Percentiles rank a stretch among this genome's conserved stretches.
These are phyloP conservation scores for Tympanoctomys barrerae DNA, from an alignment of 2,797 vertebrate species.

Conservation along the genomic window DNA sequence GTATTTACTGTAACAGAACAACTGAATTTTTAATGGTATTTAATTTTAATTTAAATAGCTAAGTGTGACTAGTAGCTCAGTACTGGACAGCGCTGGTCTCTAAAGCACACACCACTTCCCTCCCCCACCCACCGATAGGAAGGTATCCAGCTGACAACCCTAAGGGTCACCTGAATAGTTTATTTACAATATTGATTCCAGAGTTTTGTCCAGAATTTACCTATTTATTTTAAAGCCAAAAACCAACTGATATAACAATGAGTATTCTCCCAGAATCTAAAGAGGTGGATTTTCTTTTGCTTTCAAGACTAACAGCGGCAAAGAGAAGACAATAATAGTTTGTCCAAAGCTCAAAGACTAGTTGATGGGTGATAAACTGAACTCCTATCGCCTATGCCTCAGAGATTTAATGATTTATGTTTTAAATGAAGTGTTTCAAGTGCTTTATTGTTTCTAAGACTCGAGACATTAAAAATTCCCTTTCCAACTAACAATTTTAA, in stretches of 20 bases:
- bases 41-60: constrained; percentile 1
- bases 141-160: background rate
- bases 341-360: background rate
- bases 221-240: background rate
- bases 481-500: background rate
- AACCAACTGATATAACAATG: background rate
- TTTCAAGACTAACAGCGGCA: background rate
- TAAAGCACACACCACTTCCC: background rate
- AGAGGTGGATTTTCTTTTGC: background rate
- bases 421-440: background rate
- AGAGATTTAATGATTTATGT: background rate
- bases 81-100: background rate
- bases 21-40: constrained; percentile 1
- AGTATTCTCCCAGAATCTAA: background rate
- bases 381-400: background rate
- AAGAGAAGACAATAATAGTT: background rate
- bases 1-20: background rate
- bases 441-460: background rate
- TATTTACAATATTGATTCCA: background rate
- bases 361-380: background rate
- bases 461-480: background rate
- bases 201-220: background rate
- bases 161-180: background rate
- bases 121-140: background rate
- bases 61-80: background rate